phyloP scores from a whole-genome alignment of 2,797 vertebrate species.

The Schizothorax lantsangensis region DNA sequence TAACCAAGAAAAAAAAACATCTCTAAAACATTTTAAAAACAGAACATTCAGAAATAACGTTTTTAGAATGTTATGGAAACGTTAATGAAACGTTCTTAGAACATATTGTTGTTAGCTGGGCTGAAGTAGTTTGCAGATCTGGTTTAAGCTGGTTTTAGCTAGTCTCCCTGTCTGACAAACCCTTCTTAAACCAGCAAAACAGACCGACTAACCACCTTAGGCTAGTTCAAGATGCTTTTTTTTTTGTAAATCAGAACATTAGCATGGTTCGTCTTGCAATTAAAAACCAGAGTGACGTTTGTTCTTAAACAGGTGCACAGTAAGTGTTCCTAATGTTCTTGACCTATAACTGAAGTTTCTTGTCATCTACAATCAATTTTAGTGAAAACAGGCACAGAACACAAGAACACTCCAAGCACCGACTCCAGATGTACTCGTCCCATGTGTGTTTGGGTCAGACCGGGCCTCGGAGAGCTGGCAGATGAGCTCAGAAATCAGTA shows the following conservation, averaged over 20 bases:
- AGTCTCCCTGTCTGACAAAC: neutral
- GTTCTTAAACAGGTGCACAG: slow-evolving; percentile 26
- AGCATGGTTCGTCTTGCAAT: neutral
- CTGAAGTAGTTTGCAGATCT: neutral
- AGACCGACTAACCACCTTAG: neutral
- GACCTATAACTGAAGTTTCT: slow-evolving; percentile 44
- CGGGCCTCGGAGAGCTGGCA: neutral
- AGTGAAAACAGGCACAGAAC: slow-evolving; percentile 60
- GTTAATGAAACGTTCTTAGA: no score
- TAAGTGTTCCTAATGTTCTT: slow-evolving; percentile 3
- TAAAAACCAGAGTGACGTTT: neutral
- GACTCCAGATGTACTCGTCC: slow-evolving; percentile 17
- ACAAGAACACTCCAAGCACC: slow-evolving; percentile 59
- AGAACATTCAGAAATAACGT: neutral
- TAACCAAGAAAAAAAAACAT: no score
- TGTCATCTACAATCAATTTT: slow-evolving; percentile 67
- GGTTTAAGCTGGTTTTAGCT: neutral
- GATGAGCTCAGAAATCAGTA: neutral
- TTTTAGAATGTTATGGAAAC: neutral
- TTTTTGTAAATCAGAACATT: neutral
- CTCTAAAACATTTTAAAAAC: no score
- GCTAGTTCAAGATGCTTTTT: neutral
- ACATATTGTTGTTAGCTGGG: no score
- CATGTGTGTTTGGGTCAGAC: neutral
- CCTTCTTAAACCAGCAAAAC: neutral